A percentile compares a stretch with the other conserved stretches of the same genome.
phyloP scores from a whole-genome alignment of 1,140 invertebrate species.

The Anastrepha ludens region DNA sequence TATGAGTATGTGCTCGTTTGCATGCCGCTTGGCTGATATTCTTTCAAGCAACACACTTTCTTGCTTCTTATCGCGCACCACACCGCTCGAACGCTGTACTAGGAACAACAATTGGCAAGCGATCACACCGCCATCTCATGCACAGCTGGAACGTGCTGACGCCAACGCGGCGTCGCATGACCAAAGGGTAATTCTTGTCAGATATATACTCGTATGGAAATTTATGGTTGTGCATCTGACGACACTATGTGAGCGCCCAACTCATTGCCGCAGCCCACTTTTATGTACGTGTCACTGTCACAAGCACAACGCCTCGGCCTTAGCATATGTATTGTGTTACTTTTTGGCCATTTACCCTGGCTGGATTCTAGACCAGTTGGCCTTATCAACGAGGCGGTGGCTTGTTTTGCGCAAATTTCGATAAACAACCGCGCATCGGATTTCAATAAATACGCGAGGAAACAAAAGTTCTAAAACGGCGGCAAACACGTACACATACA shows the following conservation, averaged over 20 bases:
- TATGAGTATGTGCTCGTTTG: neutral
- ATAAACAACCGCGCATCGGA: neutral
- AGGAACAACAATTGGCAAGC: neutral
- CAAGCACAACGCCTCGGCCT: neutral
- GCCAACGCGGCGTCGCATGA: neutral
- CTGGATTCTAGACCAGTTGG: neutral
- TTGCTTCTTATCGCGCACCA: neutral
- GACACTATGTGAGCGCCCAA: no score
- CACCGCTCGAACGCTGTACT: neutral
- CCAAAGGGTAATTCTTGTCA: neutral
- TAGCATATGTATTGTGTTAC: neutral
- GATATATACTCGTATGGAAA: neutral
- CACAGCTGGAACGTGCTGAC: neutral
- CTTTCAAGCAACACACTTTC: neutral
- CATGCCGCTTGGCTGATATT: neutral
- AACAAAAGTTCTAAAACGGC: neutral
- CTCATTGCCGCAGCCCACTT: no score
- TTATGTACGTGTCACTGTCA: neutral
- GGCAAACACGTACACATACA: no score
- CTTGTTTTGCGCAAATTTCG: conserved; percentile 37
- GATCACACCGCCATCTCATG: neutral
- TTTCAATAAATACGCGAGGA: neutral
- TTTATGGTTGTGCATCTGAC: no score
- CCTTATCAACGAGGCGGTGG: neutral
- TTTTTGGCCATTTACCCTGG: conserved; percentile 17